Evolutionary conservation across 2,888 invertebrate species (phyloP).

Genomic region (Cinara cedri): DNA sequence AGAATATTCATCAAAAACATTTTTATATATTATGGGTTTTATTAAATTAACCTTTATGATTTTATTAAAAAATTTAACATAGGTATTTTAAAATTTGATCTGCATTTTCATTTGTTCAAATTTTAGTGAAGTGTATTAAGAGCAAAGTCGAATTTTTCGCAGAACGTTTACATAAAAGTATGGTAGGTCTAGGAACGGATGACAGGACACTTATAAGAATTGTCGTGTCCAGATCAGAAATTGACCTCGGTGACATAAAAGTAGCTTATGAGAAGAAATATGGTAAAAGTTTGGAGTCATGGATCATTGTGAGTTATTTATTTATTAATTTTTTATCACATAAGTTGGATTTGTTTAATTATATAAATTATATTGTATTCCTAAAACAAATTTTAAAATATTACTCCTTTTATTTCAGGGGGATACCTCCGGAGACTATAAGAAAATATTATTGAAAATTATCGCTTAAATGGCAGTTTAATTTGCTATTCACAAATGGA

Average conservation of each 20-base stretch:
- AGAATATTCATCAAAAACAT: no score
- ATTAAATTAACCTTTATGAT: no score
- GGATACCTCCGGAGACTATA: slow-evolving; percentile 93
- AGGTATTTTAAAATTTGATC: no score
- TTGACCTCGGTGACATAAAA: slow-evolving; percentile 91
- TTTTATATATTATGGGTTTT: no score
- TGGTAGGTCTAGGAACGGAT: slow-evolving; percentile 90
- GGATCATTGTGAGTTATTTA: slow-evolving; percentile 79
- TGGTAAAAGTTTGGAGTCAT: slow-evolving; percentile 80
- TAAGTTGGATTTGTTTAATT: background rate
- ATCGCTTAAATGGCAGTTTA: slow-evolving; percentile 68
- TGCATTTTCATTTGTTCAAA: background rate
- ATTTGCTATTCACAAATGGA: background rate
- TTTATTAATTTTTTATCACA: background rate
- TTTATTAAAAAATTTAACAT: no score
- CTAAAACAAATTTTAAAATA: slow-evolving; percentile 16
- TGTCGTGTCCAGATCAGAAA: slow-evolving; percentile 87
- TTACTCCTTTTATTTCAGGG: slow-evolving; percentile 74
- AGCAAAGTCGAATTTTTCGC: slow-evolving; percentile 92
- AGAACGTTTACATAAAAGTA: slow-evolving; percentile 84
- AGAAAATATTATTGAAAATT: slow-evolving; percentile 84
- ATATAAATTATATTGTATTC: background rate
- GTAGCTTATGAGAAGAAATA: slow-evolving; percentile 84
- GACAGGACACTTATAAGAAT: slow-evolving; percentile 92
- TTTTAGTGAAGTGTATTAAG: slow-evolving; percentile 83